Evolutionary conservation across 2,113 vertebrate genomes (phyloP).

Genomic region (Engystomops pustulosus): DNA sequence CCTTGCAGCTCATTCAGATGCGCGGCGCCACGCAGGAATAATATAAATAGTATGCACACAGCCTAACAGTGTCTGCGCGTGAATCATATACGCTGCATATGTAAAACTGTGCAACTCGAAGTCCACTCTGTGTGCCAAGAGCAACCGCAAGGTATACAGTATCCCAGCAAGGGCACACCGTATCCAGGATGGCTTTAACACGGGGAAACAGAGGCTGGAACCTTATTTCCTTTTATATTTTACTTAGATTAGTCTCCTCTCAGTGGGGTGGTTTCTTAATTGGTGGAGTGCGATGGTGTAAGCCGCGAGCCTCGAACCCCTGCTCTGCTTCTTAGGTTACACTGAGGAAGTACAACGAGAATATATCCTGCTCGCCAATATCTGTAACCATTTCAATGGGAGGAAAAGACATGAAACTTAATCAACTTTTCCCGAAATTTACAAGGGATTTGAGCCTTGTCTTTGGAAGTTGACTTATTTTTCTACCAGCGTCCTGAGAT

Average conservation of each 20-base stretch:
- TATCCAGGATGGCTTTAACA: conserved; percentile 52
- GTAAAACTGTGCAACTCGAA: conserved; percentile 49
- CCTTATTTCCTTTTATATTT: conserved; percentile 54
- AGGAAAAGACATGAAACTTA: conserved; percentile 57
- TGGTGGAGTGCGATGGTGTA: conserved; percentile 47
- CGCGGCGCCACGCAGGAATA: conserved; percentile 44
- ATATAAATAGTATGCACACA: conserved; percentile 52
- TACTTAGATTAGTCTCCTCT: conserved; percentile 52
- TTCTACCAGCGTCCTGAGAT: conserved; percentile 51
- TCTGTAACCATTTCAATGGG: conserved; percentile 43
- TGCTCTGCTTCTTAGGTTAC: conserved; percentile 53
- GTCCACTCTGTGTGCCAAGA: conserved; percentile 40
- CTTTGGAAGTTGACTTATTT: conserved; percentile 53
- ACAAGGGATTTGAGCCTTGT: conserved; percentile 50
- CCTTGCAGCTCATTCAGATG: conserved; percentile 30
- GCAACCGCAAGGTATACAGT: conserved; percentile 57
- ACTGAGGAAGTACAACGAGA: conserved; percentile 42
- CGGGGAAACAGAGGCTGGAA: conserved; percentile 45
- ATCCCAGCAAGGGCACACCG: conserved; percentile 48
- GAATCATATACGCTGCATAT: conserved; percentile 53
- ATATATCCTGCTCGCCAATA: conserved; percentile 54
- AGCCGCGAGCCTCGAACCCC: conserved; percentile 46
- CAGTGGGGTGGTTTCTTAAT: conserved; percentile 57
- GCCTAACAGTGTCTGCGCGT: conserved; percentile 42
- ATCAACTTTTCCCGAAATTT: conserved; percentile 50